Base-by-base conservation (phyloP, 2,797 vertebrate genomes). In the Coccyzus lansbergi region DNA sequence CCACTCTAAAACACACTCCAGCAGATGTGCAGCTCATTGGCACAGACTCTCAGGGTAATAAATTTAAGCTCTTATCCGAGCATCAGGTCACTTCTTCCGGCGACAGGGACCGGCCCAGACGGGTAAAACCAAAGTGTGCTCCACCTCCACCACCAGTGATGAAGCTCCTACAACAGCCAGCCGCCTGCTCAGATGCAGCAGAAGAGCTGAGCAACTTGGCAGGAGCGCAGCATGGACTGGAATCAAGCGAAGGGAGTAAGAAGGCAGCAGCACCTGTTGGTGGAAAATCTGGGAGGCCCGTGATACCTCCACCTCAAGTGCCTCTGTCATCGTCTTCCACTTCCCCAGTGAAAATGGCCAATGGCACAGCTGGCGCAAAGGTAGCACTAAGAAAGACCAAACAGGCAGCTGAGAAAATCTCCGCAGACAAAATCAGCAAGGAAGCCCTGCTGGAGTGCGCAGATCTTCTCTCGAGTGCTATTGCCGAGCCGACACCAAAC, bases 1-100 rank as follows among this genome's bases (percentile, higher is more conserved):
- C 99, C 77, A 99, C 99, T 38, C 97, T 99, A 92, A 99, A 99
- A 97, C 99, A 99, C 97, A 98, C 98, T 97, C 98, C 99, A n/a
- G 98, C 98, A 11, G 99, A 99, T 1, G 98, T 98, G 94, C 99
- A 99, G 97, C 98, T 99, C 74, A 99, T 99, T 36, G 99, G 99
- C 88, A 98, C 99, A 80, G 99, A 99, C 98, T 99, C 99, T 98
- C 99, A 99, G 98, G 99, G 99, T 98, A 99, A 99, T 97, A 99
- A 99, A 92, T 99, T 99, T 96, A 99, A 99, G 97, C 98, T 99
- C 97, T 98, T 99, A 92, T 98, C 99, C 21, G 99, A 99, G 97
- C 98, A 99, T 97, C 98, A 98, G 96, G 98, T 97, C 95, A 93
- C 98, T 76, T 93, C 98, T 95, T 97, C 98, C 1, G 95, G 98